Evolutionary conservation across 2,888 invertebrate species (phyloP), one percentile per base, ranked within the genome.

Genomic region (Drosophila phalerata): DNA sequence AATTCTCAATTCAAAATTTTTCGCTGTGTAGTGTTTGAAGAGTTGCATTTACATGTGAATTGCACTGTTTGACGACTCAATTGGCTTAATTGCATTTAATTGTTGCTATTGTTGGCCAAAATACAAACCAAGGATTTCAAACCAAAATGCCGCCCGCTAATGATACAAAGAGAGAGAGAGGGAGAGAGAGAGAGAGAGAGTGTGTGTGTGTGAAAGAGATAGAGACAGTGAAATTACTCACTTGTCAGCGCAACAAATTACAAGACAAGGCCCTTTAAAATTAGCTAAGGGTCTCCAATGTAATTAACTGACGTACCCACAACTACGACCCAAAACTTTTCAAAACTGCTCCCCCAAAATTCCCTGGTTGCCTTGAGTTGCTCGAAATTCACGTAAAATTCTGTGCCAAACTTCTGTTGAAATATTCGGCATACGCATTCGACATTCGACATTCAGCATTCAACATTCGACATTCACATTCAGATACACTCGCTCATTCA

Each of bases 61-160:
- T 48, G 37, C 17, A 40, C 57, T 28, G 45, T 64, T 74, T 77
- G 85, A 85, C 88, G 66, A 81, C 89, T 85, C 89, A 89, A 85
- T 89, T 88, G 76, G 60, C 34, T 72, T 88, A 89, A 89, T 88
- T 81, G 72, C 73, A 56, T 72, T 63, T 89, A 89, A 89, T 89
- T 89, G 88, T 76, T 81, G 73, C 69, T 78, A 72, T 77, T 67
- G 69, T 69, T 57, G 65, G 53, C 42, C 45, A 62, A 53, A 66
- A 77, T 28, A 30, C 40, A 55, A 73, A 76, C 43, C 13, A 40
- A 87, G 83, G 74, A 78, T 74, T 85, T 81, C 43, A 43, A 25
- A 13, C 43, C 65, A 51, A 56, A 67, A 66, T 65, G 58, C 57
- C 38, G 60, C 52, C 60, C 73, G 64, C 69, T 78, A 79, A 85